Base-by-base conservation (phyloP, 1,140 invertebrate genomes). In the Agrilus planipennis region DNA sequence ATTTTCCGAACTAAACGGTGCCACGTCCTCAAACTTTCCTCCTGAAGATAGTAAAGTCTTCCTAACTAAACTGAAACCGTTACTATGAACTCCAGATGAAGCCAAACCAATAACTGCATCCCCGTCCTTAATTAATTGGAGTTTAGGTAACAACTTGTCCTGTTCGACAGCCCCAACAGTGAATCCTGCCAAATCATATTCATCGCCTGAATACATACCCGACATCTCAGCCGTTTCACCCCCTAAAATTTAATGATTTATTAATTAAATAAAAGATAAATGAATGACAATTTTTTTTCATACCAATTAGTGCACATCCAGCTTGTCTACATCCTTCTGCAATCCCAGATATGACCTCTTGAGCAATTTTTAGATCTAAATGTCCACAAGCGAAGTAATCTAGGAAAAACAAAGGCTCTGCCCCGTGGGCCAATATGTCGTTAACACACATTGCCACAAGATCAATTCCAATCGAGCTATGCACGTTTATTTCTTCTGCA, bases 381-480 rank as follows among this genome's bases (percentile, higher is more conserved):
- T 78, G 70, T 3, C 91, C 88, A 59, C 86, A 90, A 9, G 93
- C 89, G 65, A 92, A 95, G 63, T 98, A 98, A 68, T 98, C 93
- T 1, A 98, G 65, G 59, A 98, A 98, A 41, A 90, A 94, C 30
- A 98, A 68, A 0, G 93, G 92, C 55, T 92, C 88, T 0, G 93
- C 94, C 15, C 91, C 92, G 49, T 93, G 83, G 27, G 88, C 89
- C 15, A 98, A 65, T 32, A 98, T 78, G 63, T 98, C 93, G 68
- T 99, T 99, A 2, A 93, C 92, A 59, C 90, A 94, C 89, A 96
- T 95, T 7, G 93, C 94, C 7, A 99, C 93, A 21, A 98, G 70
- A 68, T 98, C 95, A 52, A 92, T 84, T 1, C 94, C 95, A 40
- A 98, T 76, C 1, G 82, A 84, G 46, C 82, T 71, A 58, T 91